A percentile compares a stretch with the other conserved stretches of the same genome.
Evolutionary conservation across 2,888 invertebrate genomes (phyloP).

Genomic region (Zhuqinia jingwanae): DNA sequence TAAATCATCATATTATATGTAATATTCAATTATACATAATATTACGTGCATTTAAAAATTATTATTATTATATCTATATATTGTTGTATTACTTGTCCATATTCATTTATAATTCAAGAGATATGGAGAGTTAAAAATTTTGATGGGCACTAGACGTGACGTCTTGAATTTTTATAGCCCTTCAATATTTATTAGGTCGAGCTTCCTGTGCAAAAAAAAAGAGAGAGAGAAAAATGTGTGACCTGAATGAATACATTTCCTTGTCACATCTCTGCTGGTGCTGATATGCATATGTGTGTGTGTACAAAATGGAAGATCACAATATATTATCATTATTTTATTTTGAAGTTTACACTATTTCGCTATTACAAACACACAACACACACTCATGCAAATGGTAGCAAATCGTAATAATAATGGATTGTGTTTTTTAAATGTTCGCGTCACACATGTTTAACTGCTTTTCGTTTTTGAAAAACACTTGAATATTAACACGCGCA

Average conservation of each 20-base stretch:
- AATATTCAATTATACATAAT: slow-evolving; percentile 33
- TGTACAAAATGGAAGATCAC: no score
- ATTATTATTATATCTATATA: no score
- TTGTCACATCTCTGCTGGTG: slow-evolving; percentile 4
- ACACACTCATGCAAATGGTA: no score
- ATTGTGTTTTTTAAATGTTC: no score
- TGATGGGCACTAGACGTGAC: slow-evolving; percentile 9
- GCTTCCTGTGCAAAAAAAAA: no score
- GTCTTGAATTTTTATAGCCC: slow-evolving; percentile 60
- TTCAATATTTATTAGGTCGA: slow-evolving; percentile 69
- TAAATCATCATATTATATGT: slow-evolving; percentile 20
- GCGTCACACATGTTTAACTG: no score
- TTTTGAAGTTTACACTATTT: no score
- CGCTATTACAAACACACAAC: no score
- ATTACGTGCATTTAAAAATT: background rate
- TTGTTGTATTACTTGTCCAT: background rate
- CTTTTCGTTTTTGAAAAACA: slow-evolving; percentile 11
- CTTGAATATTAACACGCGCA: slow-evolving; percentile 15
- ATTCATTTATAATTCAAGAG: background rate
- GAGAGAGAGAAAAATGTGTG: slow-evolving; percentile 64
- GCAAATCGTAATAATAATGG: no score
- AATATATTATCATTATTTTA: no score
- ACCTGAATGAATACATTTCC: slow-evolving; percentile 62
- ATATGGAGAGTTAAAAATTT: background rate
- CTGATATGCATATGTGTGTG: no score